Evolutionary conservation across 2,888 invertebrate species (phyloP).

Genomic region (Aleiodes testaceus): DNA sequence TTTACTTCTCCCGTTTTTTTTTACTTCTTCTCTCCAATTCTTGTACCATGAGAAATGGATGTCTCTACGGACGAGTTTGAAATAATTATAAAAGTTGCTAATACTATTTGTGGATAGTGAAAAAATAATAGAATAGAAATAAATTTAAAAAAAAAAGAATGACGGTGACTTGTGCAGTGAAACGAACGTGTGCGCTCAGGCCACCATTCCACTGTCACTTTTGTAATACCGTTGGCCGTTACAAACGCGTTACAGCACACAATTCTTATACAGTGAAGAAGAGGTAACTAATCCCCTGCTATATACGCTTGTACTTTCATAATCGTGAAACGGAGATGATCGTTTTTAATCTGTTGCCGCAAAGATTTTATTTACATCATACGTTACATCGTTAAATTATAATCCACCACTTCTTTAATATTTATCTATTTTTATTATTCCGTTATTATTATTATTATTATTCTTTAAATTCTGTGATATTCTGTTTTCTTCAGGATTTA

Average conservation of each 20-base stretch:
- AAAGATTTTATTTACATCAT: conserved; percentile 29
- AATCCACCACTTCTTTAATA: conserved; percentile 1
- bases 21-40: neutral
- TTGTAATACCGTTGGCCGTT: conserved; percentile 65
- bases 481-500: conserved; percentile 14
- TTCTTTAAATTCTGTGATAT: neutral
- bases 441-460: no score
- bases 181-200: conserved; percentile 52
- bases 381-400: conserved; percentile 22
- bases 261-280: conserved; percentile 39
- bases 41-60: conserved; percentile 33
- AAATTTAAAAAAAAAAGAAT: no score
- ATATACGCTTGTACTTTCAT: conserved; percentile 40
- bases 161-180: conserved; percentile 24
- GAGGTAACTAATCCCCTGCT: conserved; percentile 23
- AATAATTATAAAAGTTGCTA: conserved; percentile 16
- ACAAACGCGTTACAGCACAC: conserved; percentile 43
- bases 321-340: conserved; percentile 41
- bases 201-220: conserved; percentile 68
- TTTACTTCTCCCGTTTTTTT: conserved; percentile 19
- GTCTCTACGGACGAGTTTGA: neutral
- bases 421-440: conserved; percentile 19
- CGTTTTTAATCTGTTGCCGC: conserved; percentile 29
- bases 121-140: conserved; percentile 3
- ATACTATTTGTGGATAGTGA: conserved; percentile 13